phyloP scores from a whole-genome alignment of 2,797 vertebrate species.

The Pygocentrus nattereri region DNA sequence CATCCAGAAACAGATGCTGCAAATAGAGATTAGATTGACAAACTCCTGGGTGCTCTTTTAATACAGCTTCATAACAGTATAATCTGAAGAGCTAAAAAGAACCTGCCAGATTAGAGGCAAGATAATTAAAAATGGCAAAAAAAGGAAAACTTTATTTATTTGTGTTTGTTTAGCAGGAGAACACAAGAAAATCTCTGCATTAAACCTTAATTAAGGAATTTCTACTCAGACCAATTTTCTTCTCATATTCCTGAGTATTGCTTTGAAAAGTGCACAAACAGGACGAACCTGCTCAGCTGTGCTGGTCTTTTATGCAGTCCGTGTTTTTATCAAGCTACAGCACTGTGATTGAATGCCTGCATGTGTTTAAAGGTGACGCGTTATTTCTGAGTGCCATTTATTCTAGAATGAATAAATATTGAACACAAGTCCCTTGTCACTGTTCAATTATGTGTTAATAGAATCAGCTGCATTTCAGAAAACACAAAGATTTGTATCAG shows the following conservation, averaged over 20 bases:
- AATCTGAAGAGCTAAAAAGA: neutral
- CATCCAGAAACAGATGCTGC: neutral
- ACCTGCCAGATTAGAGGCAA: conserved; percentile 3
- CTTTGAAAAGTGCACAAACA: neutral
- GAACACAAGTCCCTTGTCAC: neutral
- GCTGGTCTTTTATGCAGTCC: neutral
- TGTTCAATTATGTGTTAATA: neutral
- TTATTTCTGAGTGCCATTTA: neutral
- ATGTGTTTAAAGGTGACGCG: neutral
- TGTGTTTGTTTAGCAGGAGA: neutral
- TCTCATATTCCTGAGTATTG: no score
- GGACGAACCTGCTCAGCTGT: neutral
- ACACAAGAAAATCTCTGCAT: neutral
- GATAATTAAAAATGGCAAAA: neutral
- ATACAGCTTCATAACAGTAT: neutral
- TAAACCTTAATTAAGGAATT: neutral
- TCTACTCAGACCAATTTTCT: neutral
- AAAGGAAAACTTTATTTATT: no score
- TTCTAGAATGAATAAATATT: neutral
- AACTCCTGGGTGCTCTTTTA: neutral
- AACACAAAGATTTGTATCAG: neutral
- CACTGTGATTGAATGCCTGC: neutral
- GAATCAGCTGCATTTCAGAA: neutral
- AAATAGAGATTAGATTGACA: neutral
- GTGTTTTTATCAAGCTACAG: neutral